Evolutionary conservation across 2,797 vertebrate species (phyloP).

Genomic region (Falco columbarius): DNA sequence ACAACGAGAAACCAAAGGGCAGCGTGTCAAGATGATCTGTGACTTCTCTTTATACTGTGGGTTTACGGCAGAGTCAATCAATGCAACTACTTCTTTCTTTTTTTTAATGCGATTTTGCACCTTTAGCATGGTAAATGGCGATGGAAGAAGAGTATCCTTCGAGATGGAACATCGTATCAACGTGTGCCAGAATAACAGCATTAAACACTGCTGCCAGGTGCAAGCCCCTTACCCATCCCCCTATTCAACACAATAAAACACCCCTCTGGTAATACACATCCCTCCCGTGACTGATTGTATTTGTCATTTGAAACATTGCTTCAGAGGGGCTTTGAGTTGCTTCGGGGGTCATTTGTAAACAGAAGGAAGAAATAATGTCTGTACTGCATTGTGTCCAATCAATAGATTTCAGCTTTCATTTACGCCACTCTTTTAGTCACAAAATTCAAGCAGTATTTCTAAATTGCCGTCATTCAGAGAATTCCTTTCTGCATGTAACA

Average conservation of each 20-base stretch:
- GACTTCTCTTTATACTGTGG: neutral
- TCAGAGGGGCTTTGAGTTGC: neutral
- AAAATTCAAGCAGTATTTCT: neutral
- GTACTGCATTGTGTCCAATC: neutral
- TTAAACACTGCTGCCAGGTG: neutral
- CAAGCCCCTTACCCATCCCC: neutral
- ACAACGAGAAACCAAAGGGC: accelerated
- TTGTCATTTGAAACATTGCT: neutral
- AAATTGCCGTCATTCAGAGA: neutral
- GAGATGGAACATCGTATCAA: neutral
- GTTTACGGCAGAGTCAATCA: neutral
- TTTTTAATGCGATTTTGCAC: neutral
- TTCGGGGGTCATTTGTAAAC: neutral
- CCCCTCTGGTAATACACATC: neutral
- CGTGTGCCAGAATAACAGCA: neutral
- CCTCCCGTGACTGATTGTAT: neutral
- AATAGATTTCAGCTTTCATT: neutral
- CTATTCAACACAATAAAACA: neutral
- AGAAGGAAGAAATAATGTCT: neutral
- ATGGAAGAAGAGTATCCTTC: neutral
- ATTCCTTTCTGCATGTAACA: neutral
- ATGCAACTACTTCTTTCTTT: neutral
- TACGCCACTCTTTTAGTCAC: neutral
- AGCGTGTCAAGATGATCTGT: neutral
- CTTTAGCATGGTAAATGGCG: neutral